Base-by-base conservation (phyloP, 2,113 vertebrate species). In the Hippocampus abdominalis region DNA sequence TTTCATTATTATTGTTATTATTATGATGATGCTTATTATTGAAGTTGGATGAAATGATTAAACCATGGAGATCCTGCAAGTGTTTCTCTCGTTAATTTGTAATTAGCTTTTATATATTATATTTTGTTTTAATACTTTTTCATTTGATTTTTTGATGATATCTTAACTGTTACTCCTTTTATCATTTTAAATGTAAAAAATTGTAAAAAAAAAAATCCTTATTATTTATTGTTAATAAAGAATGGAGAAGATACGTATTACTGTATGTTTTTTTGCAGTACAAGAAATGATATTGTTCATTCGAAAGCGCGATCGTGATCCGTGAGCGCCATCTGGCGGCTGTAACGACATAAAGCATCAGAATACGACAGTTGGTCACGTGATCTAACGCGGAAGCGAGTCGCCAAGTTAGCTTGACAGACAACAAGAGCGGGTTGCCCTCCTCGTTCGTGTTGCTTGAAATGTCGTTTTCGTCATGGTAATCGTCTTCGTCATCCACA, bases 401-500 rank as follows among this genome's bases (percentile, higher is more conserved):
- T 5, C 20, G 18, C 29, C 64, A 32, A 32, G 3, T 32, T 48
- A 5, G 16, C 15, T 6, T 49, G 46, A 20, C 46, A 48, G 46
- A 20, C 46, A 48, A 16, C 46, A 6, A 16, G 16, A 18, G 16
- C 46, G 20, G 13, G 4, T 20, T 18, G 49, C 21, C 21, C 1
- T 11, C 7, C 8, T 53, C 51, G 8, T n/a, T 36, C 32, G 32
- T 5, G 51, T 11, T 10, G 48, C 46, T 49, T 49, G 46, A 6
- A 5, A 9, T 9, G 51, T 23, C 8, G 10, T 54, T 9, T 3
- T 53, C 51, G 66, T 2, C 29, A 93, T 93, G 92, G 92, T 93
- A 1, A 74, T 86, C 0, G 91, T 88, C 29, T 93, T 93, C 66
- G 67, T 93, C 15, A 89, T 93, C 64, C 89, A 93, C 83, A 93